Evolutionary conservation across 1,140 invertebrate species (phyloP).

Genomic region (Gonioctena quinquepunctata): DNA sequence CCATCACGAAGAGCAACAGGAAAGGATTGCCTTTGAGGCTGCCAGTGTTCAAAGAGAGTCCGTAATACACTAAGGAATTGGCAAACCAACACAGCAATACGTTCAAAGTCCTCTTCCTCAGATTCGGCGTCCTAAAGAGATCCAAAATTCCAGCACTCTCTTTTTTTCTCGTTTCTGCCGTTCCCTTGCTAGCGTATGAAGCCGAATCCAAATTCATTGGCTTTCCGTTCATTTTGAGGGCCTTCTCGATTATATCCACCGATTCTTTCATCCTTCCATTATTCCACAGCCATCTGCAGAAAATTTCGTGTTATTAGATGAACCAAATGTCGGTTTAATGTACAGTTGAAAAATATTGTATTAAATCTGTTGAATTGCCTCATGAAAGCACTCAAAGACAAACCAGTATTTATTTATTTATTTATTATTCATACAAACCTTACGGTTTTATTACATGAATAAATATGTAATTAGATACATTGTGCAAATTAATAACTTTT

Average conservation of each 20-base stretch:
- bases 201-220: conserved; percentile 65
- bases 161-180: conserved; percentile 37
- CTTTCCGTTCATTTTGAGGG: conserved; percentile 70
- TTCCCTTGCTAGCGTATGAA: conserved; percentile 61
- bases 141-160: conserved; percentile 63
- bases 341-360: neutral
- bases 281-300: conserved; percentile 74
- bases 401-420: too few species aligned
- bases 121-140: conserved; percentile 77
- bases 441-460: too few species aligned
- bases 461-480: too few species aligned
- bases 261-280: conserved; percentile 74
- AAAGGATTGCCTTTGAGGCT: conserved; percentile 82
- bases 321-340: too few species aligned
- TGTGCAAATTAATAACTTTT: too few species aligned
- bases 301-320: too few species aligned
- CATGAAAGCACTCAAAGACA: too few species aligned
- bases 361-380: too few species aligned
- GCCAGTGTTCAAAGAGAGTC: conserved; percentile 78
- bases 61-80: conserved; percentile 86
- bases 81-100: conserved; percentile 87
- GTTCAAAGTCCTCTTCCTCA: conserved; percentile 79
- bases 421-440: too few species aligned
- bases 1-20: conserved; percentile 78
- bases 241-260: conserved; percentile 72